phyloP scores from a whole-genome alignment of 2,888 invertebrate species.

The Bellardia bayeri region DNA sequence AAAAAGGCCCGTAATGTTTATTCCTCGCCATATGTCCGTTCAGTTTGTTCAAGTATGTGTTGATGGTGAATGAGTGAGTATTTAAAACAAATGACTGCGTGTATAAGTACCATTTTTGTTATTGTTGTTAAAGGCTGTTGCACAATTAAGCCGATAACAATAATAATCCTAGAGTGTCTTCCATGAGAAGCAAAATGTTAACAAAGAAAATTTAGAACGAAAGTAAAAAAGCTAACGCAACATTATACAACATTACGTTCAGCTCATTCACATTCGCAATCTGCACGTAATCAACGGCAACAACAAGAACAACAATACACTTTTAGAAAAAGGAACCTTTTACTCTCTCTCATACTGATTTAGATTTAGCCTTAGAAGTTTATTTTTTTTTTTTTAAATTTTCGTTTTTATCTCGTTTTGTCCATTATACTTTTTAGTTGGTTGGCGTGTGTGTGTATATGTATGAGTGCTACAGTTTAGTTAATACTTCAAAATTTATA shows the following conservation, averaged over 20 bases:
- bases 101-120: slow-evolving; percentile 64
- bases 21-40: background rate
- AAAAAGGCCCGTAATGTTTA: background rate
- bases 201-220: slow-evolving; percentile 59
- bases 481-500: slow-evolving; percentile 73
- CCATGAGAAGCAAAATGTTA: slow-evolving; percentile 32
- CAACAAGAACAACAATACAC: slow-evolving; percentile 29
- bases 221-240: slow-evolving; percentile 49
- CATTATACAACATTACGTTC: slow-evolving; percentile 7
- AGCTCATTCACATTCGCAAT: slow-evolving; percentile 16
- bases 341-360: slow-evolving; percentile 12
- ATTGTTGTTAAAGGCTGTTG: slow-evolving; percentile 73
- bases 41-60: slow-evolving; percentile 17
- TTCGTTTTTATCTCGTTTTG: slow-evolving; percentile 66
- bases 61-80: slow-evolving; percentile 35
- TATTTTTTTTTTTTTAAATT: slow-evolving; percentile 6
- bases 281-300: slow-evolving; percentile 34
- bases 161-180: slow-evolving; percentile 64
- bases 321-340: slow-evolving; percentile 19
- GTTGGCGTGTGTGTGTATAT: background rate
- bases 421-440: slow-evolving; percentile 62
- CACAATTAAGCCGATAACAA: slow-evolving; percentile 73
- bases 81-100: slow-evolving; percentile 71
- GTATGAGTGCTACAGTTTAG: slow-evolving; percentile 53
- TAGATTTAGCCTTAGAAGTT: slow-evolving; percentile 15